These are phyloP conservation scores for Sphaerophoria taeniata DNA, from an alignment of 2,888 invertebrate genomes.

Conservation along the genomic window DNA sequence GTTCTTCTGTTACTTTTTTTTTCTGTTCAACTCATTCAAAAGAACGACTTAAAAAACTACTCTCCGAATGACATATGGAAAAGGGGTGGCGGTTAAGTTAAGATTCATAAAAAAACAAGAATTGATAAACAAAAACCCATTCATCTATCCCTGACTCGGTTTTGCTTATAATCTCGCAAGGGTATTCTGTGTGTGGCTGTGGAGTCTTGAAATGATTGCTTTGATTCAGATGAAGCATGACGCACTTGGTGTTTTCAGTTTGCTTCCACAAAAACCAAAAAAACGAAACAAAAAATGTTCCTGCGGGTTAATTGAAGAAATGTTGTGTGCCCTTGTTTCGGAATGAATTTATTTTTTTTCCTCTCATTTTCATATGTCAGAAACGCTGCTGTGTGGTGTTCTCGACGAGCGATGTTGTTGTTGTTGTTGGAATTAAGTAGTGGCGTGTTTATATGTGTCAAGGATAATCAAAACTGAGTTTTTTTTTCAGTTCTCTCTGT, in stretches of 20 bases:
- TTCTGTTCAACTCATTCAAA: slow-evolving; percentile 19
- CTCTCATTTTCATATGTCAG: slow-evolving; percentile 35
- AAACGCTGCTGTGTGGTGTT: slow-evolving; percentile 39
- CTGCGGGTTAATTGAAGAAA: slow-evolving; percentile 68
- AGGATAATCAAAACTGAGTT: slow-evolving; percentile 70
- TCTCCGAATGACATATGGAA: slow-evolving; percentile 60
- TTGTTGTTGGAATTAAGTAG: slow-evolving; percentile 41
- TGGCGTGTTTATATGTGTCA: slow-evolving; percentile 70
- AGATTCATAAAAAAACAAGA: slow-evolving; percentile 40
- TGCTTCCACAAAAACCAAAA: not conserved
- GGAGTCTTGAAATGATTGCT: slow-evolving; percentile 50
- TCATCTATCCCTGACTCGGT: slow-evolving; percentile 22
- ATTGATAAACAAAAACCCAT: slow-evolving; percentile 62
- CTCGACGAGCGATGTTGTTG: slow-evolving; percentile 12
- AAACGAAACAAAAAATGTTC: slow-evolving; percentile 48
- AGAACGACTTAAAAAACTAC: slow-evolving; percentile 12
- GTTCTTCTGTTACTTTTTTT: slow-evolving; percentile 46
- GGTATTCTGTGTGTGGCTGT: slow-evolving; percentile 58
- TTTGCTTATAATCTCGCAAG: slow-evolving; percentile 62
- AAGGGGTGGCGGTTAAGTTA: slow-evolving; percentile 56
- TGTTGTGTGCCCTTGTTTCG: slow-evolving; percentile 28
- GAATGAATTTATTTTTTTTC: slow-evolving; percentile 4
- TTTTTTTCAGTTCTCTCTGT: slow-evolving; percentile 38
- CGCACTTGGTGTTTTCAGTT: slow-evolving; percentile 47
- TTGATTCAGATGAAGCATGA: slow-evolving; percentile 70